These are phyloP conservation scores for Brienomyrus brachyistius DNA, from an alignment of 2,113 vertebrate genomes.

Conservation along the genomic window DNA sequence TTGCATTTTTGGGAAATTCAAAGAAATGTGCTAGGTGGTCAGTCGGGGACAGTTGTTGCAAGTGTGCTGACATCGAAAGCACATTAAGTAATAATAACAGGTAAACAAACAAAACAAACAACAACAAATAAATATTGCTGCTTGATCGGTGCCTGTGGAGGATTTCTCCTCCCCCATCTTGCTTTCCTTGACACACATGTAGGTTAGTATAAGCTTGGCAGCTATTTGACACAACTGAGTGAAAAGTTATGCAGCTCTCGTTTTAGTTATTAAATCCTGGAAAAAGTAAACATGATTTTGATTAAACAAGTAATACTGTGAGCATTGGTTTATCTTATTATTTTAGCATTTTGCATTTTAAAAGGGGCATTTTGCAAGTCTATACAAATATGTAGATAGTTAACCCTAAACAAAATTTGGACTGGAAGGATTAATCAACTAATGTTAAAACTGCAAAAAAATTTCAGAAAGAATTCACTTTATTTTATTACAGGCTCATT, in stretches of 20 bases:
- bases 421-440: neutral
- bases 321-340: neutral
- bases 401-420: neutral
- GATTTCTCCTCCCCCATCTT: neutral
- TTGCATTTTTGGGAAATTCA: neutral
- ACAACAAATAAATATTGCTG: no score
- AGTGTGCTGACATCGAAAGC: no score
- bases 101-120: no score
- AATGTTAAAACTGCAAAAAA: neutral
- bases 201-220: neutral
- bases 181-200: neutral
- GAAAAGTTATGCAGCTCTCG: neutral
- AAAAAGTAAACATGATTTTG: neutral
- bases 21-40: neutral
- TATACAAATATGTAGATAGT: neutral
- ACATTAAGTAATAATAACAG: no score
- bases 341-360: neutral
- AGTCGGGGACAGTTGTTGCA: neutral
- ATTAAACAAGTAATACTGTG: neutral
- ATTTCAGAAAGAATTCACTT: neutral
- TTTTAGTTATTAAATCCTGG: neutral
- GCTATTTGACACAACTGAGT: neutral
- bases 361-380: neutral
- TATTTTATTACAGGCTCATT: neutral
- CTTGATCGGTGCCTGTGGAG: no score